Evolutionary conservation across 2,888 invertebrate genomes (phyloP).

Genomic region (Chesias legatella): DNA sequence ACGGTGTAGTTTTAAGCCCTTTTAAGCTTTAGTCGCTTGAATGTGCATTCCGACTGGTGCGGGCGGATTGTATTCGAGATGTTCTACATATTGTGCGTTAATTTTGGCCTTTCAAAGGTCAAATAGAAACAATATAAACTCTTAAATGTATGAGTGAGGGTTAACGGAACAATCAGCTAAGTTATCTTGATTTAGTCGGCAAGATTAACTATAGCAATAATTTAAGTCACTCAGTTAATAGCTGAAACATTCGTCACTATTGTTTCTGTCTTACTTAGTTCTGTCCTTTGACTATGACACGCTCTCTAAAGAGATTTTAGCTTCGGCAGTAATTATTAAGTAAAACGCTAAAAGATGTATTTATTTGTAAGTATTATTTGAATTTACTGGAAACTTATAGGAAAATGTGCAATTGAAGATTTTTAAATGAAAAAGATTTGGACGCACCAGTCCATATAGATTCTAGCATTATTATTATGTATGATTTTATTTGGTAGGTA

Average conservation of each 20-base stretch:
- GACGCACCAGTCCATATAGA: constrained; percentile 72
- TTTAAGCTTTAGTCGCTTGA: constrained; percentile 73
- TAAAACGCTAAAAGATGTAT: constrained; percentile 2
- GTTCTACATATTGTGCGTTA: no score
- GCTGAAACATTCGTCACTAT: no score
- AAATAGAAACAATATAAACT: no score
- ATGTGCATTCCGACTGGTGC: constrained; percentile 78
- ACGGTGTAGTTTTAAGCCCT: constrained; percentile 45
- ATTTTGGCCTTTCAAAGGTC: no score
- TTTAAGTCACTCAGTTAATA: constrained; percentile 1
- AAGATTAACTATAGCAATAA: constrained; percentile 62
- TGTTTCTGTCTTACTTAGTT: constrained; percentile 6
- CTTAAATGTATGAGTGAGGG: no score
- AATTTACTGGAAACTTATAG: constrained; percentile 10
- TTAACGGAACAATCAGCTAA: constrained; percentile 44
- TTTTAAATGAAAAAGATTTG: constrained; percentile 51
- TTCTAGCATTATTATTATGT: constrained; percentile 53
- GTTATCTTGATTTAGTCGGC: constrained; percentile 65
- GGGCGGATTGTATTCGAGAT: constrained; percentile 24
- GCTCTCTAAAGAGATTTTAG: constrained; percentile 42
- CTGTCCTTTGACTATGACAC: constrained; percentile 3
- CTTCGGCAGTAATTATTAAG: constrained; percentile 24
- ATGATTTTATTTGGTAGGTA: constrained; percentile 27
- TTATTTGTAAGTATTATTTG: constrained; percentile 34
- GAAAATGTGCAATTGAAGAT: constrained; percentile 41